These are phyloP conservation scores for Hetaerina titia DNA, from an alignment of 2,888 invertebrate species.

Conservation along the genomic window DNA sequence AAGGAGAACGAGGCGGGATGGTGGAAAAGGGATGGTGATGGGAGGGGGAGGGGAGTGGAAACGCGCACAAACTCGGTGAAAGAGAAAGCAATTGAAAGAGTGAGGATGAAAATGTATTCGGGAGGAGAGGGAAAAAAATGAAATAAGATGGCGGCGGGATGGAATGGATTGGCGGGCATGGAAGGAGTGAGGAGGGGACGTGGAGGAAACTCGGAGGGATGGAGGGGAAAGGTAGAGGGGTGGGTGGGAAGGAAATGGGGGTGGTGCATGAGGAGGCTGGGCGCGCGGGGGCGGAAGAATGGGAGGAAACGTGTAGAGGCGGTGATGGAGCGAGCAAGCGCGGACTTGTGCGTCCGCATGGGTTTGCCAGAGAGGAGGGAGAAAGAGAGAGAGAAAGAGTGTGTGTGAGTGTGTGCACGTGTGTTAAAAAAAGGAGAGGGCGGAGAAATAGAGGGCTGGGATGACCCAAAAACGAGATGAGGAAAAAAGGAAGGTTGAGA, in stretches of 20 bases:
- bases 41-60: neutral
- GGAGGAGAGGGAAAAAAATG: neutral
- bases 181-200: neutral
- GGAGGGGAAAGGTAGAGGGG: neutral
- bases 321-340: neutral
- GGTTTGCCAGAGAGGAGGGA: neutral
- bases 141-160: neutral
- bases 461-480: conserved; percentile 39
- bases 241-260: neutral
- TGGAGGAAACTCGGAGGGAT: neutral
- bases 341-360: neutral
- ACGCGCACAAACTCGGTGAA: neutral
- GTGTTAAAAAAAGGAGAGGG: neutral
- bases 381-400: too few species aligned
- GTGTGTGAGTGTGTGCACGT: neutral
- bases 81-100: conserved; percentile 35
- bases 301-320: too few species aligned
- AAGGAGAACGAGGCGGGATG: neutral
- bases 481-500: neutral
- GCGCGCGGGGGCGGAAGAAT: too few species aligned
- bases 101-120: conserved; percentile 22
- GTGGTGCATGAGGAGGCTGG: neutral
- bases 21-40: neutral
- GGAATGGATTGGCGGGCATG: neutral
- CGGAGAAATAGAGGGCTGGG: neutral